Percentiles rank a stretch among this genome's conserved stretches.
phyloP scores from a whole-genome alignment of 1,140 invertebrate genomes.

The Theocolax elegans region DNA sequence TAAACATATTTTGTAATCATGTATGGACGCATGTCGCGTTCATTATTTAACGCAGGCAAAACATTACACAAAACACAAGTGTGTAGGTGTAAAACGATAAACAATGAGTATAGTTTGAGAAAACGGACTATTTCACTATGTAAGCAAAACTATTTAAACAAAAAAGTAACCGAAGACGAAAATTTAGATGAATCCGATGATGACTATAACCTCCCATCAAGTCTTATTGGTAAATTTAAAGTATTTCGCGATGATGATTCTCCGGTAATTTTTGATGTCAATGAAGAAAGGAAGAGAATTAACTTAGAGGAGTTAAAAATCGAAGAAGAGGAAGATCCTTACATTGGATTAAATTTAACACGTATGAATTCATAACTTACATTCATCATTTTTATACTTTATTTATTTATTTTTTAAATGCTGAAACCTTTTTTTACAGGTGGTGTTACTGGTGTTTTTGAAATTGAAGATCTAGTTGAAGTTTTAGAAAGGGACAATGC shows the following conservation, averaged over 20 bases:
- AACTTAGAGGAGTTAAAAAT: slow-evolving; percentile 57
- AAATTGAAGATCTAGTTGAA: slow-evolving; percentile 86
- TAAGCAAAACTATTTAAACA: slow-evolving; percentile 4
- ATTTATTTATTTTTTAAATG: slow-evolving; percentile 24
- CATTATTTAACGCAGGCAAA: slow-evolving; percentile 42
- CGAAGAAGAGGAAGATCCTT: slow-evolving; percentile 61
- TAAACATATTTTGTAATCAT: slow-evolving; percentile 44
- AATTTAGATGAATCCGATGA: slow-evolving; percentile 21
- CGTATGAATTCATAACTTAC: slow-evolving; percentile 61
- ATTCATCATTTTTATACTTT: neutral
- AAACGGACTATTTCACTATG: slow-evolving; percentile 40
- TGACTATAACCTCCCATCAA: slow-evolving; percentile 46
- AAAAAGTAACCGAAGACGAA: slow-evolving; percentile 13
- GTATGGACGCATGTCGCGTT: slow-evolving; percentile 40
- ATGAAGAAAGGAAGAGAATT: slow-evolving; percentile 70
- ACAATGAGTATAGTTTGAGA: slow-evolving; percentile 29
- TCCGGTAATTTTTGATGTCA: slow-evolving; percentile 74
- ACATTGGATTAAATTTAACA: slow-evolving; percentile 64
- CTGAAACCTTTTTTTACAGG: slow-evolving; percentile 72
- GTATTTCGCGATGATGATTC: slow-evolving; percentile 74
- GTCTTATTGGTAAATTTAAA: slow-evolving; percentile 68
- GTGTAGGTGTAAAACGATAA: slow-evolving; percentile 36
- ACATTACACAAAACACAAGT: slow-evolving; percentile 40
- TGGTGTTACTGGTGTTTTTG: slow-evolving; percentile 83
- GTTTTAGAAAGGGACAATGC: slow-evolving; percentile 82